Evolutionary conservation across 2,888 invertebrate genomes (phyloP).

Genomic region (Liposcelis brunnea): DNA sequence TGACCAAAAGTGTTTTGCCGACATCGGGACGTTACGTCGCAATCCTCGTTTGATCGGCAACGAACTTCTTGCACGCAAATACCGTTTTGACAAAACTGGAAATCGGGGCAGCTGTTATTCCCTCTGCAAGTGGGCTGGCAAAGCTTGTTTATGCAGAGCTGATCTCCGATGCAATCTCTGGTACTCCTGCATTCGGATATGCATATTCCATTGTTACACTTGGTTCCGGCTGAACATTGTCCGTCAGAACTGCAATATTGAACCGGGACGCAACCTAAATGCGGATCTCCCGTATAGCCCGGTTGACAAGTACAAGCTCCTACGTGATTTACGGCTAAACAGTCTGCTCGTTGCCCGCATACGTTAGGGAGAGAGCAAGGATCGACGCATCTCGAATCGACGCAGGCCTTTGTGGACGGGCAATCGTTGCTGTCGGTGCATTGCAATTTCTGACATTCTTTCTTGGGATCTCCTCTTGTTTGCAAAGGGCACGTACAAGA

Average conservation of each 20-base stretch:
- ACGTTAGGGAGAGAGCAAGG: constrained; percentile 66
- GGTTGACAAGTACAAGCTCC: constrained; percentile 69
- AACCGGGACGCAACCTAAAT: constrained; percentile 64
- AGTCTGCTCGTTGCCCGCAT: constrained; percentile 65
- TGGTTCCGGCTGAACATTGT: constrained; percentile 70
- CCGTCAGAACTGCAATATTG: constrained; percentile 65
- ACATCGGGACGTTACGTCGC: constrained; percentile 56
- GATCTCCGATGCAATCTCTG: constrained; percentile 70
- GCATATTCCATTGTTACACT: constrained; percentile 68
- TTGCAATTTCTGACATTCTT: constrained; percentile 54
- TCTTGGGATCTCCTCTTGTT: constrained; percentile 56
- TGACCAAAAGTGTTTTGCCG: constrained; percentile 45
- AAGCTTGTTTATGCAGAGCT: constrained; percentile 69
- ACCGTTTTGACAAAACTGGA: constrained; percentile 66
- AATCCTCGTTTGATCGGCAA: constrained; percentile 55
- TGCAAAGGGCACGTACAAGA: constrained; percentile 57
- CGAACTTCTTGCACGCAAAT: constrained; percentile 70
- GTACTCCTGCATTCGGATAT: constrained; percentile 58
- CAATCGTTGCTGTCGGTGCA: constrained; percentile 68
- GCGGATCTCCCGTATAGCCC: constrained; percentile 73
- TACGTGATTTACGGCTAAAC: constrained; percentile 57
- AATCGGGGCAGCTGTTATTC: constrained; percentile 67
- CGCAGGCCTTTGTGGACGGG: constrained; percentile 44
- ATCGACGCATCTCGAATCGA: constrained; percentile 62
- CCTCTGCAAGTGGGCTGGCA: constrained; percentile 68